Conservation (phyloP, 2,113 vertebrate genomes). For the Dicaeum eximium region DNA sequence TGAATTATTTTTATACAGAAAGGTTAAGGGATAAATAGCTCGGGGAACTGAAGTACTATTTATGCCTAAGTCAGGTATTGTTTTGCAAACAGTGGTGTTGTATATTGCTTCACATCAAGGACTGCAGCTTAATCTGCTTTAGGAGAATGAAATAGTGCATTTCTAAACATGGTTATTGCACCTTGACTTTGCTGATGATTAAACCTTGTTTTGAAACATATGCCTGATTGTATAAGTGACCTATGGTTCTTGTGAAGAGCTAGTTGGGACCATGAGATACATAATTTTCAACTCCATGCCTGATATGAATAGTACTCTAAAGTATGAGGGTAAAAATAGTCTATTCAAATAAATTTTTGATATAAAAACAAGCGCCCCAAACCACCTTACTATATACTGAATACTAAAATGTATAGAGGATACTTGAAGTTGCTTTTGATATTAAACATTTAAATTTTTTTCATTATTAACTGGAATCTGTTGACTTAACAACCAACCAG, state of each 20-base stretch:
- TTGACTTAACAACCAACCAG: slow-evolving; percentile 29
- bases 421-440: slow-evolving; percentile 55
- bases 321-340: slow-evolving; percentile 30
- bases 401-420: slow-evolving; percentile 11
- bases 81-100: slow-evolving; percentile 8
- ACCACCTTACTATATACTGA: slow-evolving; percentile 44
- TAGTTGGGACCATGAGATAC: neutral
- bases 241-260: slow-evolving; percentile 34
- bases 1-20: slow-evolving; percentile 65
- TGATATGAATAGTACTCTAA: slow-evolving; percentile 32
- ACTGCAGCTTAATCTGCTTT: neutral
- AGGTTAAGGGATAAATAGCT: slow-evolving; percentile 37
- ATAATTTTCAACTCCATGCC: slow-evolving; percentile 18
- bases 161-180: slow-evolving; percentile 26
- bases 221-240: slow-evolving; percentile 34
- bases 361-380: neutral
- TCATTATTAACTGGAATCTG: slow-evolving; percentile 31
- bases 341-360: slow-evolving; percentile 59
- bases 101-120: slow-evolving; percentile 11
- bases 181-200: slow-evolving; percentile 21
- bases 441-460: slow-evolving; percentile 56
- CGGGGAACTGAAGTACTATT: slow-evolving; percentile 38
- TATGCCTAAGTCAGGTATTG: slow-evolving; percentile 29
- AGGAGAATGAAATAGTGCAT: neutral
- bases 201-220: slow-evolving; percentile 35